These are phyloP conservation scores for Endotricha flammealis DNA, from an alignment of 2,888 invertebrate species.

Conservation along the genomic window DNA sequence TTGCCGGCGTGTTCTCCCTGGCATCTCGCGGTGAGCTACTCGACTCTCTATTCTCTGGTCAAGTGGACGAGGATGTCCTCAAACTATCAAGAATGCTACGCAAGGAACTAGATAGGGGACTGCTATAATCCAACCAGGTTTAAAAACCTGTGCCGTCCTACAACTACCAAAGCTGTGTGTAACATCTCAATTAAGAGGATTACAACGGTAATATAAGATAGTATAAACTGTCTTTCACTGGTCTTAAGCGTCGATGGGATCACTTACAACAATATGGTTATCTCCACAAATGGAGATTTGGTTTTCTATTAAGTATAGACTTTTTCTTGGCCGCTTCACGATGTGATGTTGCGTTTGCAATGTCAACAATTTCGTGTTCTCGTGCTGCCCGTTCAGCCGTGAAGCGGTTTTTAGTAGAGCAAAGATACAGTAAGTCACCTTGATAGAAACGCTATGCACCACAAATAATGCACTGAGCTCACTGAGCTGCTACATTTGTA, in stretches of 20 bases:
- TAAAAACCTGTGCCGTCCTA: constrained; percentile 54
- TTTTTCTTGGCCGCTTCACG: background rate
- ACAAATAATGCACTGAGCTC: no score
- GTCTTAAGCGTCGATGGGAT: constrained; percentile 38
- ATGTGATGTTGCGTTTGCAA: background rate
- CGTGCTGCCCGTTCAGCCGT: background rate
- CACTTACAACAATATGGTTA: constrained; percentile 52
- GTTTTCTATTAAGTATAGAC: constrained; percentile 30
- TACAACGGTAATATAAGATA: constrained; percentile 9
- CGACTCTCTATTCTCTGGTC: constrained; percentile 64
- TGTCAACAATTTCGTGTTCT: no score
- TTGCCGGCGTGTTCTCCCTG: constrained; percentile 85
- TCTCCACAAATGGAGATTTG: constrained; percentile 69
- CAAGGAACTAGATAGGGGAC: constrained; percentile 65
- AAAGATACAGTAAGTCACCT: no score
- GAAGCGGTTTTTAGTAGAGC: no score
- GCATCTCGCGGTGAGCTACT: constrained; percentile 63
- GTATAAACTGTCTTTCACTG: constrained; percentile 11
- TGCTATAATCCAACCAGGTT: constrained; percentile 49
- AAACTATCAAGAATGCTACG: constrained; percentile 67
- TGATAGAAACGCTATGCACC: no score
- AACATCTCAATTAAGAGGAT: constrained; percentile 37
- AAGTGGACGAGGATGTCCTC: constrained; percentile 62
- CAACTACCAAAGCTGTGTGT: constrained; percentile 38
- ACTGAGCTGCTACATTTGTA: no score